These are phyloP conservation scores for Rhopalosiphum padi DNA, from an alignment of 1,140 invertebrate species.

Conservation along the genomic window DNA sequence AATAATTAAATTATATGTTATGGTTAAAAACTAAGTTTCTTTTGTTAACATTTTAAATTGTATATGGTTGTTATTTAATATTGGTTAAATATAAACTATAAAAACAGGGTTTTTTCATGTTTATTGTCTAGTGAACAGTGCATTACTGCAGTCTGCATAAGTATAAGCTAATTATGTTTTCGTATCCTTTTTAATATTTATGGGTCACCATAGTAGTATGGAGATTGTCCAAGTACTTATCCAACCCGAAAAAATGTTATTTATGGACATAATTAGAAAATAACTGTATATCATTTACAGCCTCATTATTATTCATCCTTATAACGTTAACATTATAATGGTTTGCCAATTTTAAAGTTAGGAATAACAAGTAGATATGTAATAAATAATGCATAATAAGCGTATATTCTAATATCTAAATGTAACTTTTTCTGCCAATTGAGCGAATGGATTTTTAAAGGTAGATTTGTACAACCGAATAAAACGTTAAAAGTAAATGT, in stretches of 20 bases:
- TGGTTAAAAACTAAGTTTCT: background rate
- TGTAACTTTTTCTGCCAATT: background rate
- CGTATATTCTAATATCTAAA: background rate
- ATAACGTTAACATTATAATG: slow-evolving; percentile 6
- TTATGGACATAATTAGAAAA: background rate
- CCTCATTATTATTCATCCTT: background rate
- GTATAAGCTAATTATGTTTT: background rate
- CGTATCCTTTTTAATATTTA: background rate
- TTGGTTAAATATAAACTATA: background rate
- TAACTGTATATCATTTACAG: background rate
- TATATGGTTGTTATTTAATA: background rate
- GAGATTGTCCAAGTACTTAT: background rate
- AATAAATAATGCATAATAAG: background rate
- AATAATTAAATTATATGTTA: background rate
- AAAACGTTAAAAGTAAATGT: background rate
- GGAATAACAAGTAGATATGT: background rate
- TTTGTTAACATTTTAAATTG: background rate
- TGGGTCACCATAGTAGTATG: background rate
- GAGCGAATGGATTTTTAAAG: background rate
- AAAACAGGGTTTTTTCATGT: background rate
- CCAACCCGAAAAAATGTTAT: background rate
- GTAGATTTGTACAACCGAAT: background rate
- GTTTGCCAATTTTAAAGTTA: background rate
- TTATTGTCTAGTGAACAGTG: background rate
- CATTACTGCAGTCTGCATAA: background rate